Evolutionary conservation across 2,113 vertebrate species (phyloP).

Genomic region (Uria aalge): DNA sequence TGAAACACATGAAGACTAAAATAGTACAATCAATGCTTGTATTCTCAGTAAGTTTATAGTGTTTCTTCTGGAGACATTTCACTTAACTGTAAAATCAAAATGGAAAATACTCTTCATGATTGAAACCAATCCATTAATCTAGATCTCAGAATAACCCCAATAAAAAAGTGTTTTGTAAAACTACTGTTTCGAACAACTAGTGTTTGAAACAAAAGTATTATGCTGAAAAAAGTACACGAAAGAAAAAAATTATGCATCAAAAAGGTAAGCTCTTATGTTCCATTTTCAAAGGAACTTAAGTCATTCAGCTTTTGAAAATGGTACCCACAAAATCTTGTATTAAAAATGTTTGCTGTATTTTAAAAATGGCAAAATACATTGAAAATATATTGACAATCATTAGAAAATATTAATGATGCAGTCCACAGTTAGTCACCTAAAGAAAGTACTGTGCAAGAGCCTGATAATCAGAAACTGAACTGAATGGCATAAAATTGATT

Average conservation of each 20-base stretch:
- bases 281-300: background rate
- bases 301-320: background rate
- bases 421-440: background rate
- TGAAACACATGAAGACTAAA: background rate
- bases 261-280: background rate
- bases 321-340: background rate
- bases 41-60: background rate
- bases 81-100: background rate
- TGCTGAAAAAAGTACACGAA: background rate
- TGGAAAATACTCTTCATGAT: background rate
- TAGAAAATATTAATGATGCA: background rate
- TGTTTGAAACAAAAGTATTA: background rate
- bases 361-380: background rate
- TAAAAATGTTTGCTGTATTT: background rate
- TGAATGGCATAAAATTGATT: background rate
- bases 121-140: background rate
- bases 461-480: background rate
- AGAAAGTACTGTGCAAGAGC: background rate
- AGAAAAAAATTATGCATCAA: background rate
- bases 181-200: background rate
- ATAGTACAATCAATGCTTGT: background rate
- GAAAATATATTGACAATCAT: background rate
- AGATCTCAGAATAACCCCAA: background rate
- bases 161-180: background rate
- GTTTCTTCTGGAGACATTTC: background rate